phyloP scores from a whole-genome alignment of 2,113 vertebrate genomes.

The Verasper variegatus region DNA sequence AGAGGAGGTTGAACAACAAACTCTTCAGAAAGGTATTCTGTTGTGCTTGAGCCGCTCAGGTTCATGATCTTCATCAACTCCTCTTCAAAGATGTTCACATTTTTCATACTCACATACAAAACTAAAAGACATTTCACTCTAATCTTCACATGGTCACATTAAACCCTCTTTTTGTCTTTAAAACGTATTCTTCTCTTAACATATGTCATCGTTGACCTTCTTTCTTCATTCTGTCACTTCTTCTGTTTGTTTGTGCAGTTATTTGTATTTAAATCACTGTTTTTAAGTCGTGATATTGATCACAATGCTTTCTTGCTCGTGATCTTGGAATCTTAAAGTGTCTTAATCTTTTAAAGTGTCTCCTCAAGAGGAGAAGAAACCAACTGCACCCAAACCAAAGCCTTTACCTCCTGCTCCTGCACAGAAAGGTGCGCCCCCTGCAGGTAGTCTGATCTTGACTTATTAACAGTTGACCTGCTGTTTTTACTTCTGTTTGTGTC shows the following conservation, averaged over 20 bases:
- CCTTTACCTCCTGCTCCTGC: slow-evolving; percentile 38
- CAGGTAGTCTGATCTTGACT: slow-evolving; percentile 43
- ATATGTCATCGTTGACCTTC: neutral
- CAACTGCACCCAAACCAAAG: slow-evolving; percentile 33
- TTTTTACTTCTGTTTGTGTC: neutral
- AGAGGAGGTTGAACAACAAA: slow-evolving; percentile 35
- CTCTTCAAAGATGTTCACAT: neutral
- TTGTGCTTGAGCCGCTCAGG: slow-evolving; percentile 22
- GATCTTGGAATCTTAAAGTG: slow-evolving; percentile 48
- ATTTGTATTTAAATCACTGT: neutral
- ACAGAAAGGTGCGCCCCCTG: slow-evolving; percentile 27
- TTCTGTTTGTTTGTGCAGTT: neutral
- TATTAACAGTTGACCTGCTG: neutral
- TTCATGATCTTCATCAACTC: slow-evolving; percentile 26
- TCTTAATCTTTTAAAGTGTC: slow-evolving; percentile 59
- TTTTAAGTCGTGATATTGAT: slow-evolving; percentile 12
- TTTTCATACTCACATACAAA: neutral
- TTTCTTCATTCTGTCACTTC: slow-evolving; percentile 9
- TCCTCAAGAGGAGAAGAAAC: slow-evolving; percentile 59
- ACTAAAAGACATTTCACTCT: neutral
- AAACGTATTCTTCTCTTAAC: neutral
- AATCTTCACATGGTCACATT: neutral
- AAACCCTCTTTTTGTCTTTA: neutral
- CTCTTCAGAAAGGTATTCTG: slow-evolving; percentile 67
- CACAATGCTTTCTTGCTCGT: slow-evolving; percentile 29